Evolutionary conservation across 2,797 vertebrate genomes (phyloP).

Genomic region (Pangasius sanitwongsei): DNA sequence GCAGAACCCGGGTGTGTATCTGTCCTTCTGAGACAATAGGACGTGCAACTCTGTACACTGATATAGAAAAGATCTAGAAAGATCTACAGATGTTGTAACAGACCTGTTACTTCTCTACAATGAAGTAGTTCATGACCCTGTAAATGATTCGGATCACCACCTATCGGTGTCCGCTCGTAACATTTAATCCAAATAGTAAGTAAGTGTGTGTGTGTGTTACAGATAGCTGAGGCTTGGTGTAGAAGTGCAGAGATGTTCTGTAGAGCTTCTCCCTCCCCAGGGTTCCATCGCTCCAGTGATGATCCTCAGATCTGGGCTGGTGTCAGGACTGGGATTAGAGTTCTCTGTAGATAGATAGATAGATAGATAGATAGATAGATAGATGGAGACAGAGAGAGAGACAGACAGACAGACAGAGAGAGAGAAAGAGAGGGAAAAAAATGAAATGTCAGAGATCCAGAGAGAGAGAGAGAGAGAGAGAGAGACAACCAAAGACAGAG

Average conservation of each 20-base stretch:
- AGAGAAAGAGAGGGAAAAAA: background rate
- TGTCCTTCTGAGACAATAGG: background rate
- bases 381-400: background rate
- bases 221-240: slow-evolving; percentile 28
- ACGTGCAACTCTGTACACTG: background rate
- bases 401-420: background rate
- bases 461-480: background rate
- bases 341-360: background rate
- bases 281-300: slow-evolving; percentile 8
- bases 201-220: background rate
- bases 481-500: background rate
- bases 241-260: slow-evolving; percentile 8
- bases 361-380: slow-evolving; percentile 9
- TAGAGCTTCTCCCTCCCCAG: slow-evolving; percentile 9
- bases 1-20: background rate
- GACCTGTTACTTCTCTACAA: background rate
- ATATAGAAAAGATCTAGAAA: background rate
- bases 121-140: background rate
- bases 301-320: slow-evolving; percentile 1
- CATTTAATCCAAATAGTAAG: too few species aligned
- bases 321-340: background rate
- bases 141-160: background rate
- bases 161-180: too few species aligned
- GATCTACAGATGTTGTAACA: background rate
- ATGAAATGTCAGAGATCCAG: background rate